These are phyloP conservation scores for Rissa tridactyla DNA, from an alignment of 2,113 vertebrate genomes.

Conservation along the genomic window DNA sequence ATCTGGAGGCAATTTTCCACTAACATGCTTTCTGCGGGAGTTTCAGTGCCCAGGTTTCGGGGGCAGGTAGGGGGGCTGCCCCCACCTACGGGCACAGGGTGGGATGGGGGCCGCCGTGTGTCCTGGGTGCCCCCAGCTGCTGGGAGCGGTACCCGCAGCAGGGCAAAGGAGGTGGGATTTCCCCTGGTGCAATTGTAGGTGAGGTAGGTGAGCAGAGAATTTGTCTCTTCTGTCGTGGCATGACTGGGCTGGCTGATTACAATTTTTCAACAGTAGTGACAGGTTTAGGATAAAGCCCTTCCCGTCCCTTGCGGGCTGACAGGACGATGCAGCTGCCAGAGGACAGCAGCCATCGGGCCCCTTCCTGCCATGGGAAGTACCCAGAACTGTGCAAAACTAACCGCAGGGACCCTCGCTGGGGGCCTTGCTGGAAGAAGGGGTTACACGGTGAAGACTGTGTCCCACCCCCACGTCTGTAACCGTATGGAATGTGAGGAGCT, in stretches of 20 bases:
- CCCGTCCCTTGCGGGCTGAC: not conserved
- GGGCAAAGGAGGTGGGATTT: not conserved
- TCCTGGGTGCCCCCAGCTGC: not conserved
- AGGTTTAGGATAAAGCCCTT: not conserved
- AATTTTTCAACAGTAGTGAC: not conserved
- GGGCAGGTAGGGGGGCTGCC: not conserved
- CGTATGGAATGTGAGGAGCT: not conserved
- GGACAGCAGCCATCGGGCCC: not conserved
- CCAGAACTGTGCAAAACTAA: not conserved
- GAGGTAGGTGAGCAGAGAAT: not conserved
- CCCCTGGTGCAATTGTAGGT: not conserved
- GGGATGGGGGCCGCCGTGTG: accelerated
- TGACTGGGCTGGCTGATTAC: not conserved
- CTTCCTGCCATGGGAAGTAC: not conserved
- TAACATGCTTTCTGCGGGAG: not conserved
- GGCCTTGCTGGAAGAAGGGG: not conserved
- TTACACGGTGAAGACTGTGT: not conserved
- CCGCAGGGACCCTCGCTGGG: accelerated
- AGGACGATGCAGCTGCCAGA: not conserved
- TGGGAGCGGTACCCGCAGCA: accelerated
- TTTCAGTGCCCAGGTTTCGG: not conserved
- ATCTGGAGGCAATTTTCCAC: not conserved
- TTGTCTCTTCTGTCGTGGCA: not conserved
- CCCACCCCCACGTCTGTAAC: accelerated
- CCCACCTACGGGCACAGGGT: not conserved